phyloP scores from a whole-genome alignment of 2,797 vertebrate species.

The Phalanger gymnotis region DNA sequence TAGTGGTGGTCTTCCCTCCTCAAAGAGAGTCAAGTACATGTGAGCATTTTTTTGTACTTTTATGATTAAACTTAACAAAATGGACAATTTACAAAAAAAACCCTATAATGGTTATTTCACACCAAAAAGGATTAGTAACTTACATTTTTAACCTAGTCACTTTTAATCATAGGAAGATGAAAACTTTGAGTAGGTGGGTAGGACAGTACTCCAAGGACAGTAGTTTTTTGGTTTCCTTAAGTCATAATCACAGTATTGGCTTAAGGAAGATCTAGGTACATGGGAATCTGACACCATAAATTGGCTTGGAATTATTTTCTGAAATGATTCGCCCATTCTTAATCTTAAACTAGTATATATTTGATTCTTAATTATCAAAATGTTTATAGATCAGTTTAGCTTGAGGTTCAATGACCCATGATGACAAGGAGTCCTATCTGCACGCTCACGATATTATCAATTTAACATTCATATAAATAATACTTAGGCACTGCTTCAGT shows the following conservation, averaged over 20 bases:
- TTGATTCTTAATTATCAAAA: conserved; percentile 57
- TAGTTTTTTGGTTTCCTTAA: conserved; percentile 3
- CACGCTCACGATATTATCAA: conserved; percentile 25
- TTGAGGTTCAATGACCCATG: conserved; percentile 15
- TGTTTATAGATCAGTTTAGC: conserved; percentile 16
- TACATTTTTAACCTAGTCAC: conserved; percentile 27
- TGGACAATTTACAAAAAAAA: conserved; percentile 45
- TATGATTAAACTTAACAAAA: neutral
- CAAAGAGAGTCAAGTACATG: conserved; percentile 3
- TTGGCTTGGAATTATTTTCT: conserved; percentile 17
- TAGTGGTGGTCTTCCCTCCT: neutral
- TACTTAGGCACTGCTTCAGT: neutral
- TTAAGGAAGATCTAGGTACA: conserved; percentile 9
- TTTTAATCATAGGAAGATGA: neutral
- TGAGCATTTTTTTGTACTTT: conserved; percentile 19
- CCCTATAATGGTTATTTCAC: conserved; percentile 9
- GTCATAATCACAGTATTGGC: neutral
- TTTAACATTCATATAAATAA: conserved; percentile 14
- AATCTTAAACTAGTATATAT: neutral
- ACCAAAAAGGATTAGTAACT: neutral
- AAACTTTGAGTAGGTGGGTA: neutral
- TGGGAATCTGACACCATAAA: conserved; percentile 19
- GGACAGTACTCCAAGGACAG: neutral
- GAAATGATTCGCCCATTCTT: conserved; percentile 16
- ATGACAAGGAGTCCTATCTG: conserved; percentile 34